Conservation (phyloP, 2,797 vertebrate species). For the Dallia pectoralis region DNA sequence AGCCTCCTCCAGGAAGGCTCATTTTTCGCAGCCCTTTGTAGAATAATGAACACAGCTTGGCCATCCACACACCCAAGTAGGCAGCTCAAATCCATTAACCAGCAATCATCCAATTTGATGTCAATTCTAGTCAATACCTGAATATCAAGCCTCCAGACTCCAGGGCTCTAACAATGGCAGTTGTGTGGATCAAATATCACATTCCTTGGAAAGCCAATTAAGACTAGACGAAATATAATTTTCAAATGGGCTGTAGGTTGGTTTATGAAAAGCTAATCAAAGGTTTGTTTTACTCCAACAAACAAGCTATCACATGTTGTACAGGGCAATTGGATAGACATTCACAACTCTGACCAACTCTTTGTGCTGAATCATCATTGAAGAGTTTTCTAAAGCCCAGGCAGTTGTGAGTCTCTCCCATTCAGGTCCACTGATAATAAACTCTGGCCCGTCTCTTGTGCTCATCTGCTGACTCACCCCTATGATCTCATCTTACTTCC, state of each 20-base stretch:
- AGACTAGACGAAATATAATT: slow-evolving; percentile 7
- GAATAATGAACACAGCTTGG: neutral
- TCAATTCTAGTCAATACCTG: neutral
- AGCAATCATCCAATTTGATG: neutral
- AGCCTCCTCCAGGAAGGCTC: neutral
- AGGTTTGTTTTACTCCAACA: no score
- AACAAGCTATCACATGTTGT: no score
- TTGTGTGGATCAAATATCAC: neutral
- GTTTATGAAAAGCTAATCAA: no score
- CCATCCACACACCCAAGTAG: neutral
- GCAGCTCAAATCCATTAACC: no score
- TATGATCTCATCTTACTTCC: neutral
- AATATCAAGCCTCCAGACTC: neutral
- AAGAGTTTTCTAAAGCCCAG: neutral
- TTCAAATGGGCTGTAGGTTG: neutral
- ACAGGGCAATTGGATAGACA: neutral
- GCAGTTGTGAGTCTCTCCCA: neutral
- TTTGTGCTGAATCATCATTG: no score
- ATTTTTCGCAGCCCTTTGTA: neutral
- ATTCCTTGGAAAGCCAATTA: neutral
- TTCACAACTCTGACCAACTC: no score
- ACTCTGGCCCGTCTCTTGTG: neutral
- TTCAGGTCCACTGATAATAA: neutral
- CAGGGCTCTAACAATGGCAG: neutral
- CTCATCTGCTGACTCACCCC: slow-evolving; percentile 1